Conservation (phyloP, 1,140 invertebrate genomes). For the Drosophila paulistorum region DNA sequence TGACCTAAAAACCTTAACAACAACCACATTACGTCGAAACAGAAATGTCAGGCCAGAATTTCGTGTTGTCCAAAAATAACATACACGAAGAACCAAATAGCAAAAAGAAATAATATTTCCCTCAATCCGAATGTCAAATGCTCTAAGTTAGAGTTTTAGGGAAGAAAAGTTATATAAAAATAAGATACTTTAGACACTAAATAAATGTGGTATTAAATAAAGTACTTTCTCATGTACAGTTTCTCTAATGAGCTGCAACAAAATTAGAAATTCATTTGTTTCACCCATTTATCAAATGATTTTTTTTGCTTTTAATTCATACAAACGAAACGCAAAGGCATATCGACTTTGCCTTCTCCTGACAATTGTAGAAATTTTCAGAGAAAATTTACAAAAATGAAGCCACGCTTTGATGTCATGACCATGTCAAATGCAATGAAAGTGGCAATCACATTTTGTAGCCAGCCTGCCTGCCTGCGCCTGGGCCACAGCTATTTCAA, state of each 20-base stretch:
- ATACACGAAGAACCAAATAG: neutral
- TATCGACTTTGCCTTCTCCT: neutral
- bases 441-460: slow-evolving; percentile 59
- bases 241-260: no score
- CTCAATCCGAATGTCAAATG: slow-evolving; percentile 26
- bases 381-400: slow-evolving; percentile 37
- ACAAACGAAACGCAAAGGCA: neutral
- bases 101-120: neutral
- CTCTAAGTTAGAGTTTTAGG: slow-evolving; percentile 26
- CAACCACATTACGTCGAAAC: slow-evolving; percentile 44
- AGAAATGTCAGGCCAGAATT: slow-evolving; percentile 67
- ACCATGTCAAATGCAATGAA: slow-evolving; percentile 71
- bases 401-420: slow-evolving; percentile 65
- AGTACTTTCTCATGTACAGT: no score
- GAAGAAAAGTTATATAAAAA: no score
- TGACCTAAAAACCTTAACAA: slow-evolving; percentile 70
- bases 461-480: slow-evolving; percentile 41
- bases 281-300: no score
- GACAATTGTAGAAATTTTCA: neutral
- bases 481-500: slow-evolving; percentile 19
- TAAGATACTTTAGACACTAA: no score
- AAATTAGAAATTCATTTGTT: no score
- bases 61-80: slow-evolving; percentile 50
- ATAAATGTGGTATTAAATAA: no score
- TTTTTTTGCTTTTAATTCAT: neutral